A percentile compares a stretch with the other conserved stretches of the same genome.
phyloP scores from a whole-genome alignment of 1,140 invertebrate genomes.

The Oryctes rhinoceros region DNA sequence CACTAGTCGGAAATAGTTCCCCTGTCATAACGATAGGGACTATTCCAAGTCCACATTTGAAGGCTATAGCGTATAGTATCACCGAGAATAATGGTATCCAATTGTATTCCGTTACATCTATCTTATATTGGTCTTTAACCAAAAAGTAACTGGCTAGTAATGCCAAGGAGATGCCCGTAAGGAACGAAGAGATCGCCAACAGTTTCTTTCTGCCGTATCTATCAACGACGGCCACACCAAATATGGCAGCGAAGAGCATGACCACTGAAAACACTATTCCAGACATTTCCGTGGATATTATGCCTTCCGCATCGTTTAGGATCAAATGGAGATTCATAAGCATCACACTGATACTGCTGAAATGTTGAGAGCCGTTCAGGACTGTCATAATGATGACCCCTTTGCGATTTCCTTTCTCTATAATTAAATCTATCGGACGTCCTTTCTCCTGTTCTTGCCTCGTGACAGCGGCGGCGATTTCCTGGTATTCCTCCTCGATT shows the following conservation, averaged over 20 bases:
- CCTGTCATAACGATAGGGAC: constrained; percentile 77
- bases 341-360: constrained; percentile 65
- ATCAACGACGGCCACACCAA: constrained; percentile 53
- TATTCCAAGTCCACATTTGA: constrained; percentile 58
- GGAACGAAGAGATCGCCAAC: constrained; percentile 53
- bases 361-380: constrained; percentile 67
- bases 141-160: constrained; percentile 56
- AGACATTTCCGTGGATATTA: constrained; percentile 49
- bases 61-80: constrained; percentile 51
- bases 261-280: constrained; percentile 55
- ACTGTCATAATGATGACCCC: constrained; percentile 58
- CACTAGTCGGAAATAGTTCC: constrained; percentile 73
- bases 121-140: constrained; percentile 50
- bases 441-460: constrained; percentile 54
- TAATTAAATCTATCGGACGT: constrained; percentile 52
- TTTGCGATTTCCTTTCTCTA: constrained; percentile 51
- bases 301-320: constrained; percentile 56
- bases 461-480: constrained; percentile 57
- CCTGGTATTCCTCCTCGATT: constrained; percentile 61
- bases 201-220: constrained; percentile 55
- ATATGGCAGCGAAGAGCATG: constrained; percentile 55
- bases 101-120: constrained; percentile 47
- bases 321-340: constrained; percentile 67
- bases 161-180: constrained; percentile 52
- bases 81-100: constrained; percentile 52